Conservation (phyloP, 1,140 invertebrate genomes). For the Lucilia sericata region DNA sequence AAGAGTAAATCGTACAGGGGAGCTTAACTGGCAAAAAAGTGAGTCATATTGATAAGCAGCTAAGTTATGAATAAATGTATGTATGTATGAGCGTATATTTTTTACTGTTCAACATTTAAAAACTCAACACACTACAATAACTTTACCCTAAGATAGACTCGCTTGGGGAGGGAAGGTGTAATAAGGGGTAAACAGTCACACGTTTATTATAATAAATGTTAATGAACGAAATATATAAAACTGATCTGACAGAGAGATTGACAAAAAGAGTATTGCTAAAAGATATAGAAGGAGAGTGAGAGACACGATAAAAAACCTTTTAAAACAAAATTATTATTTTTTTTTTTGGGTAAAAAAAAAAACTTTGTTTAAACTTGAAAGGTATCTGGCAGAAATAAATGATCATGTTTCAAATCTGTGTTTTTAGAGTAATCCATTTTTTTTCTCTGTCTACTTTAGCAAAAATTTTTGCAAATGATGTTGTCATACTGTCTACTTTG, state of each 20-base stretch:
- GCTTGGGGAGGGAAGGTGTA: background rate
- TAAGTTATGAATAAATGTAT: background rate
- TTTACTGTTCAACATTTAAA: background rate
- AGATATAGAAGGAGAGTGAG: background rate
- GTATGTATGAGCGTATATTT: background rate
- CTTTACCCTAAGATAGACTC: background rate
- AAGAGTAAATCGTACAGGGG: background rate
- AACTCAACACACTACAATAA: slow-evolving; percentile 1
- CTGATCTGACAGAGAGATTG: background rate
- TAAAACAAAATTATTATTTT: background rate
- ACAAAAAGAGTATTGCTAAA: background rate
- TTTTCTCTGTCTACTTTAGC: background rate
- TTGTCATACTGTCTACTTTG: slow-evolving; percentile 7
- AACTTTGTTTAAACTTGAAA: slow-evolving; percentile 20
- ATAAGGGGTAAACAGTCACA: background rate
- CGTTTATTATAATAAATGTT: slow-evolving; percentile 11
- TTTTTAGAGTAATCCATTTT: background rate
- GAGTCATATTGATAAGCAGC: slow-evolving; percentile 15
- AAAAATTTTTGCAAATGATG: slow-evolving; percentile 4
- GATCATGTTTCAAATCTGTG: slow-evolving; percentile 6
- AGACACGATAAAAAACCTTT: background rate
- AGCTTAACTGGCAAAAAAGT: slow-evolving; percentile 13
- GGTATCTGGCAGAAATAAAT: slow-evolving; percentile 1
- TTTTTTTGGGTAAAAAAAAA: background rate
- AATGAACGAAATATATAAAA: slow-evolving; percentile 3